A percentile compares a stretch with the other conserved stretches of the same genome.
Conservation (phyloP, 2,113 vertebrate species). For the Sinocyclocheilus grahami region DNA sequence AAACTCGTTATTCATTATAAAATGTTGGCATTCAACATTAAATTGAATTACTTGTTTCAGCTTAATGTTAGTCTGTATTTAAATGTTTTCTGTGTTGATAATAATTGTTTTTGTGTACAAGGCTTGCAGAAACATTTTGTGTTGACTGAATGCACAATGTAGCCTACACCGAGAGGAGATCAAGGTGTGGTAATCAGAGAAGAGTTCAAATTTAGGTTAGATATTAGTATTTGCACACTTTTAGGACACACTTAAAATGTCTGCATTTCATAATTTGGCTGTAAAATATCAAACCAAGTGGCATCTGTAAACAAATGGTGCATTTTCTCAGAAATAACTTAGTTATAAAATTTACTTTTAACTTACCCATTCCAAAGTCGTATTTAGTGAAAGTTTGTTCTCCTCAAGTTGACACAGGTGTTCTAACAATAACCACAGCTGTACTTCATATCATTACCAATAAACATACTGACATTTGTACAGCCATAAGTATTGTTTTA, state of each 20-base stretch:
- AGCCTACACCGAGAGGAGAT: neutral
- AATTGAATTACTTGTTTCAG: neutral
- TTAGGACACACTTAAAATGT: neutral
- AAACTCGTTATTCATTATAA: neutral
- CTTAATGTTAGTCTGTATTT: neutral
- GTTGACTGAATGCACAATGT: neutral
- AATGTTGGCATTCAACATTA: neutral
- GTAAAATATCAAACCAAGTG: neutral
- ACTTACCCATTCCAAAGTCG: neutral
- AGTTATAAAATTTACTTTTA: too few species aligned
- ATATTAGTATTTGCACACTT: neutral
- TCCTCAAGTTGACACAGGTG: neutral
- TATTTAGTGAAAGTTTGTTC: neutral
- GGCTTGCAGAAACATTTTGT: neutral
- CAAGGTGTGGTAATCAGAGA: neutral
- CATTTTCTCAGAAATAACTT: neutral
- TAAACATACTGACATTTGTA: neutral
- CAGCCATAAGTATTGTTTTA: neutral
- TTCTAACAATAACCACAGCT: neutral
- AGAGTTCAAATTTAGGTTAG: neutral
- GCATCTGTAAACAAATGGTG: neutral
- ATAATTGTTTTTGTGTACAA: conserved; percentile 4
- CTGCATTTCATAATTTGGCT: neutral
- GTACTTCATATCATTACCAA: neutral
- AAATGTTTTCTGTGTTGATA: neutral